Percentiles rank a stretch among this genome's conserved stretches.
phyloP scores from a whole-genome alignment of 2,888 invertebrate species.

The Periphyllus acericola region DNA sequence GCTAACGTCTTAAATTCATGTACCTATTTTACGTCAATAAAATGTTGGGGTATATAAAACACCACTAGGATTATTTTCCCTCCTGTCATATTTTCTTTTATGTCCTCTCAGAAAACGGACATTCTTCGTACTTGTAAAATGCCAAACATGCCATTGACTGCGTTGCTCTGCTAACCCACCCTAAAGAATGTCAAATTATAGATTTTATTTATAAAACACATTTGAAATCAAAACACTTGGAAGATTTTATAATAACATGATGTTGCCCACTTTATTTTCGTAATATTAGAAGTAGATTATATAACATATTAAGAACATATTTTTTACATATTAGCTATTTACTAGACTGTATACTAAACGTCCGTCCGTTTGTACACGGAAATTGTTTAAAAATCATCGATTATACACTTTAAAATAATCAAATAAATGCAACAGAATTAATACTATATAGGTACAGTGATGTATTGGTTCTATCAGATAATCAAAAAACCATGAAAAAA shows the following conservation, averaged over 20 bases:
- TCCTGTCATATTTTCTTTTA: conserved; percentile 39
- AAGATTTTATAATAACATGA: not conserved
- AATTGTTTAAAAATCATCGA: too few relatives aligned
- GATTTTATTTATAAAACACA: conserved; percentile 10
- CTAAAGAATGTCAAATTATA: conserved; percentile 2
- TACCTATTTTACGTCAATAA: not conserved
- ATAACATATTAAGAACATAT: too few relatives aligned
- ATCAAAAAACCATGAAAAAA: too few relatives aligned
- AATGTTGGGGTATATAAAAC: conserved; percentile 16
- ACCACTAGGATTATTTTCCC: conserved; percentile 27
- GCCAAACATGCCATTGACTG: conserved; percentile 25
- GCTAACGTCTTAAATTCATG: not conserved
- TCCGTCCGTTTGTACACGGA: too few relatives aligned
- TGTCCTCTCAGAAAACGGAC: conserved; percentile 10
- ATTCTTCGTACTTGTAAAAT: conserved; percentile 54
- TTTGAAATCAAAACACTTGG: not conserved
- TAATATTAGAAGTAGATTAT: too few relatives aligned
- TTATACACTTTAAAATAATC: too few relatives aligned
- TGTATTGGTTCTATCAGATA: too few relatives aligned
- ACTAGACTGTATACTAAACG: too few relatives aligned
- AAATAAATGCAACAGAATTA: too few relatives aligned
- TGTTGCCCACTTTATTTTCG: too few relatives aligned
- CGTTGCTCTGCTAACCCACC: conserved; percentile 5
- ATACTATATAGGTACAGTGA: too few relatives aligned
- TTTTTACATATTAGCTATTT: too few relatives aligned